Conservation (phyloP, 2,888 invertebrate species). For the Zonitis immaculata region DNA sequence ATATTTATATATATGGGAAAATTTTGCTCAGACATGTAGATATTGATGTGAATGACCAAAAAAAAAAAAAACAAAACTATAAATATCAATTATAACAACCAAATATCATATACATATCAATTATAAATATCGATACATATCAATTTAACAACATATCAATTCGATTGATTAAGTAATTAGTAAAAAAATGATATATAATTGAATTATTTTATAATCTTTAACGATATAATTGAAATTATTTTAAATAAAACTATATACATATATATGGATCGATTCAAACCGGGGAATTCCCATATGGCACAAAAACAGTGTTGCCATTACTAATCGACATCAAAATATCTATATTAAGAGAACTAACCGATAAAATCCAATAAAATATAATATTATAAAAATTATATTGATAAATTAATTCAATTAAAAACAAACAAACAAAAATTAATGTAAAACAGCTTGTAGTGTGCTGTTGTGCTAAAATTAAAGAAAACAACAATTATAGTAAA, state of each 20-base stretch:
- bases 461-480: constrained; percentile 17
- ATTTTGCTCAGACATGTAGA: constrained; percentile 46
- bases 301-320: too few relatives aligned
- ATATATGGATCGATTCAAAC: too few relatives aligned
- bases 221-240: too few relatives aligned
- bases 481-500: constrained; percentile 9
- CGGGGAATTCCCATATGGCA: too few relatives aligned
- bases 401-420: too few relatives aligned
- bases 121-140: constrained; percentile 3
- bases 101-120: constrained; percentile 6
- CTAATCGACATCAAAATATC: too few relatives aligned
- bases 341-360: constrained; percentile 27
- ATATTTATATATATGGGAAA: constrained; percentile 43
- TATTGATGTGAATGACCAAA: constrained; percentile 23
- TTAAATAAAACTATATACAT: too few relatives aligned
- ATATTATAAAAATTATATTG: too few relatives aligned
- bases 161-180: too few relatives aligned
- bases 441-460: constrained; percentile 20
- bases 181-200: constrained; percentile 4
- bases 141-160: constrained; percentile 2
- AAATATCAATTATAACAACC: neutral
- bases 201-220: neutral
- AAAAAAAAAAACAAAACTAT: neutral
- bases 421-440: constrained; percentile 1
- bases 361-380: constrained; percentile 35